Evolutionary conservation across 2,113 vertebrate species (phyloP), one percentile per base, ranked within the genome.

Genomic region (Cnemophilus loriae): DNA sequence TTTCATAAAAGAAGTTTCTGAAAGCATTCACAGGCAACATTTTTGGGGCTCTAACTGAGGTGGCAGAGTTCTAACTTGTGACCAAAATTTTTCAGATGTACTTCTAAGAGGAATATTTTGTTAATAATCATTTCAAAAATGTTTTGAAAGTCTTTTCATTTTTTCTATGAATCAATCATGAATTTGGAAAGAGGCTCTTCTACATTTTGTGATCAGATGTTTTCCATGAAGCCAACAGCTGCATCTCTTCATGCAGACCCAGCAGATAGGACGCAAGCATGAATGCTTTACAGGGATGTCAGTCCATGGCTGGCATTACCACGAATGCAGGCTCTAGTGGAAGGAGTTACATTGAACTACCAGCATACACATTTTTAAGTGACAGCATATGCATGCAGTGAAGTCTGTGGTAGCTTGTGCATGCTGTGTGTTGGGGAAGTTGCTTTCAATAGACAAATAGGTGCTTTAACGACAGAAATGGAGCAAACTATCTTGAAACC

Each of bases 401-500:
- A 84, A 68, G 57, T 52, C 52, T 74, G 33, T 56, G 13, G 53
- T 52, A 77, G 69, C 67, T 89, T 84, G 63, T 71, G 84, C 50
- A 26, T 77, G 20, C 63, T 84, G 9, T 69, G 57, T 73, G 82
- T 57, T 77, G 92, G 69, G 78, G 42, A 96, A 61, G 33, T 78
- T 93, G 17, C 93, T 89, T 92, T 64, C 84, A 87, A 95, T 91
- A 92, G 90, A 90, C 57, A 92, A 89, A 84, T 97, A 73, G 73
- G 85, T 93, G 56, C 79, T 77, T 97, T 78, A 87, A 76, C 91
- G 83, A 87, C 90, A 95, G 73, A 67, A 97, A 95, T 90, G 86
- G 88, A 91, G 88, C 35, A 94, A 87, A 95, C 82, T 65, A 75
- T 95, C 82, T 79, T 84, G 92, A 97, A 97, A 96, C 93, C 64